Evolutionary conservation across 2,797 vertebrate genomes (phyloP), one percentile per base, ranked within the genome.

Genomic region (Schizothorax lantsangensis): DNA sequence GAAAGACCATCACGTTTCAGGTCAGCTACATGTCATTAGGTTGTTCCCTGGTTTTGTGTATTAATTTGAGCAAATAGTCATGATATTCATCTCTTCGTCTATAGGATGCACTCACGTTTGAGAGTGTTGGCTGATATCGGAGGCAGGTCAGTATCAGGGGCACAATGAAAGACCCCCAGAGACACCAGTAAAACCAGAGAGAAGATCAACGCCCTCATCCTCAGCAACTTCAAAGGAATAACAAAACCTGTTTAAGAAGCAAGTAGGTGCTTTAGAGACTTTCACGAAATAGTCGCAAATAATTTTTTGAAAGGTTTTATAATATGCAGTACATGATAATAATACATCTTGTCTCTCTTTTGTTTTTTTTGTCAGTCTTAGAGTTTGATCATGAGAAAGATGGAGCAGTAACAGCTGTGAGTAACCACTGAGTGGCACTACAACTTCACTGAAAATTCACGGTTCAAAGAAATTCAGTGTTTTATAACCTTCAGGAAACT

Each of bases 141-240:
- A 52, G 81, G 87, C 21, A 94, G 88, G 82, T 91, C 91, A 82
- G 91, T 93, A 8, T 90, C 91, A 0, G 94, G 93, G 12, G 93
- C 92, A 0, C 95, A 94, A 0, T 88, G 88, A 47, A 95, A 90
- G 43, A 87, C 90, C 0, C 91, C 94, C 89, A 97, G 83, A 14
- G 92, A 94, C 5, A 92, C 89, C 88, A 95, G 38, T 2, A 92
- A 79, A 21, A 95, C 91, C 59, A 91, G 43, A 88, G 95, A 89
- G 88, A 95, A 36, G 54, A 96, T 91, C 83, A 94, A 90, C 3
- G 62, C 62, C 94, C 93, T 96, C 97, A 98, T 98, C 75, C 87
- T 96, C 88, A 86, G 23, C 69, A 64, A 30, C 77, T 81, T 83
- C 57, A 78, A 69, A 38, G 4, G 7, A 38, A 49, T 5, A 10